phyloP scores from a whole-genome alignment of 2,797 vertebrate species.

The Podarcis lilfordi region DNA sequence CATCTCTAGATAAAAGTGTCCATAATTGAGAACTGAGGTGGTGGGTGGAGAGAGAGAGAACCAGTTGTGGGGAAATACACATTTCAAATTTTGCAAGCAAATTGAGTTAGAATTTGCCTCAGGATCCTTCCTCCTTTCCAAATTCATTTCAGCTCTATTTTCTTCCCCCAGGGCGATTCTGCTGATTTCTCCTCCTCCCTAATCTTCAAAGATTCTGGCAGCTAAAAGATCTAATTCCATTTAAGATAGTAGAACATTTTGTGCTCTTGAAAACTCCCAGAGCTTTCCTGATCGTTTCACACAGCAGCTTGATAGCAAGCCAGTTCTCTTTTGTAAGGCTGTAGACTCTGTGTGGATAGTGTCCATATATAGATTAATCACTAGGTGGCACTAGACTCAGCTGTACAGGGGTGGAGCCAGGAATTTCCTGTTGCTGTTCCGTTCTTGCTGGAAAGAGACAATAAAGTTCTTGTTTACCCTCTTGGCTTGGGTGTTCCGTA shows the following conservation, averaged over 20 bases:
- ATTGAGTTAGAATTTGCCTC: not conserved
- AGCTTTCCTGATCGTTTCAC: not conserved
- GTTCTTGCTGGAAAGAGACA: not conserved
- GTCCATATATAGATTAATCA: not conserved
- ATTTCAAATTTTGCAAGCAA: not conserved
- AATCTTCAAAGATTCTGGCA: rapidly evolving
- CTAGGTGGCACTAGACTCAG: not conserved
- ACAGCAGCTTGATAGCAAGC: rapidly evolving
- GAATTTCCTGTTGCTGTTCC: not conserved
- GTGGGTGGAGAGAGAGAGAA: no score
- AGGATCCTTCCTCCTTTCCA: not conserved
- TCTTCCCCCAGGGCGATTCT: not conserved
- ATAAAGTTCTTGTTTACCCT: not conserved
- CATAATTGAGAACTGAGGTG: not conserved
- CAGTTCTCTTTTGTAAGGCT: rapidly evolving
- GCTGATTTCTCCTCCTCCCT: not conserved
- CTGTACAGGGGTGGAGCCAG: no score
- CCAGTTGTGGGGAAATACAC: no score
- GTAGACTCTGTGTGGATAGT: not conserved
- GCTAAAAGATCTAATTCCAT: not conserved
- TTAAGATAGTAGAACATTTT: not conserved
- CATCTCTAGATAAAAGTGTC: not conserved
- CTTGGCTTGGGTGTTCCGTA: no score
- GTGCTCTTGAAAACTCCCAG: not conserved
- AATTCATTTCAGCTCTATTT: no score